phyloP scores from a whole-genome alignment of 1,140 invertebrate species.

The Drosophila rhopaloa region DNA sequence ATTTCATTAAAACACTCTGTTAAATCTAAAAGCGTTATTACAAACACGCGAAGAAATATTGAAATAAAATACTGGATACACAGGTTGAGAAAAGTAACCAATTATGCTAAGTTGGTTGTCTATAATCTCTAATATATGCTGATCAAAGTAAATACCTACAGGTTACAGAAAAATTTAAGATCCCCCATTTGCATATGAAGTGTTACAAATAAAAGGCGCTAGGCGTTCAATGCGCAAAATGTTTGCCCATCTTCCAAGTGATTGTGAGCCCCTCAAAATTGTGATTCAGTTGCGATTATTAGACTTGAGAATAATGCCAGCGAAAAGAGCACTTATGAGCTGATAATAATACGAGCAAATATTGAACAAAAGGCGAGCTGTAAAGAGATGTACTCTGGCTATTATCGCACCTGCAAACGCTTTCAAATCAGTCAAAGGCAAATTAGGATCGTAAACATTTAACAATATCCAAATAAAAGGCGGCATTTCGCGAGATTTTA shows the following conservation, averaged over 20 bases:
- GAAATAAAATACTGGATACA: too few relatives aligned
- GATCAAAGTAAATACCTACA: too few relatives aligned
- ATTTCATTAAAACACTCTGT: too few relatives aligned
- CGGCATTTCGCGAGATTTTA: neutral
- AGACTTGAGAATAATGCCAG: conserved; percentile 22
- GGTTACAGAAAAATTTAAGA: neutral
- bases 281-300: conserved; percentile 19
- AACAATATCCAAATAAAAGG: conserved; percentile 20
- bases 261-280: neutral
- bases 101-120: too few relatives aligned
- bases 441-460: conserved; percentile 31
- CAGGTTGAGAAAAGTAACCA: too few relatives aligned
- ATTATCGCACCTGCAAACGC: conserved; percentile 28
- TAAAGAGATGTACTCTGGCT: conserved; percentile 22
- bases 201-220: neutral
- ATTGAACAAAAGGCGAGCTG: conserved; percentile 27
- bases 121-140: too few relatives aligned
- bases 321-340: conserved; percentile 34
- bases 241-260: conserved; percentile 1
- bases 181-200: neutral
- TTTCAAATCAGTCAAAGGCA: conserved; percentile 37
- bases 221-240: conserved; percentile 2
- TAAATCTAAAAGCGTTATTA: too few relatives aligned
- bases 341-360: conserved; percentile 35
- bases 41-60: too few relatives aligned